Base-by-base conservation (phyloP, 2,888 invertebrate species). In the Morpho deidamia region DNA sequence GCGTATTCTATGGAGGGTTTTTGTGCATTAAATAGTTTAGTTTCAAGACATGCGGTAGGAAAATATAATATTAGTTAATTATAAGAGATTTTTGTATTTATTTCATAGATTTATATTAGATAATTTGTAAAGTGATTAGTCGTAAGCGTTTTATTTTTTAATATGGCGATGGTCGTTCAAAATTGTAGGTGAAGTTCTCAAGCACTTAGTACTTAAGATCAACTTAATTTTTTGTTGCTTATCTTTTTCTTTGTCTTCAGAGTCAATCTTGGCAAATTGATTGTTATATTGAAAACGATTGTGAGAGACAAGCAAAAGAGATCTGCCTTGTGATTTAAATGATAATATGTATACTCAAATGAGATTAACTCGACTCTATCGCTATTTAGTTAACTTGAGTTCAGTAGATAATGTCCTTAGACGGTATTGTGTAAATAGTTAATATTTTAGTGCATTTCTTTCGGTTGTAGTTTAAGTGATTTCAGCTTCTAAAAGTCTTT, bases 41-140 rank as follows among this genome's bases (percentile, higher is more conserved):
- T 87, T 85, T 72, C 81, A 83, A 87, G 85, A 86, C 86, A 86
- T 81, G 84, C 83, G 75, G 76, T 87, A 88, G 86, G 71, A 75
- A 86, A 86, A 83, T 88, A 85, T 87, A 87, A 85, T 86, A 78
- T 77, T 86, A 84, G 85, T 83, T 85, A 86, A 85, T 81, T 78
- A 69, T 70, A 74, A 71, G 66, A 87, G 86, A 85, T 84, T 85
- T 87, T 89, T 88, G 89, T 89, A 89, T 89, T 89, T 89, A 89
- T 89, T 89, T 83, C 70, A 85, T 88, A 88, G 87, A 86, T 76
- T 84, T 88, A 87, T 88, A 87, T 83, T 89, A 88, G 89, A 76
- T 87, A 87, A 85, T 81, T 87, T 89, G 89, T 89, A 89, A 86
- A 88, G 84, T 85, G 81, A 78, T 67, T 89, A 89, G 84, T 61